Evolutionary conservation across 2,888 invertebrate species (phyloP).

Genomic region (Ochlodes sylvanus): DNA sequence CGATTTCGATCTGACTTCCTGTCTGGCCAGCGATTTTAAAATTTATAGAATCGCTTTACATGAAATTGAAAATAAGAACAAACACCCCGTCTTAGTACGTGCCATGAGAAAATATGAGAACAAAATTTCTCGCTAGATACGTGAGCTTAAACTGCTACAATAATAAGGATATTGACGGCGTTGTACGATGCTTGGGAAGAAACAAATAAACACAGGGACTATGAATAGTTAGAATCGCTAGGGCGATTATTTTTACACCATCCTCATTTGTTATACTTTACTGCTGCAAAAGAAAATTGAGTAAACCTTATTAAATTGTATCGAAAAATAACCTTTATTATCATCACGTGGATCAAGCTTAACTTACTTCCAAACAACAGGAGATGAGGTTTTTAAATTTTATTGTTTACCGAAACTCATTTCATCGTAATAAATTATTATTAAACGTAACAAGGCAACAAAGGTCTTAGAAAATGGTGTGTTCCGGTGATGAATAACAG

Average conservation of each 20-base stretch:
- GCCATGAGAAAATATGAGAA: slow-evolving; percentile 30
- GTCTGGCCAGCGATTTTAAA: slow-evolving; percentile 82
- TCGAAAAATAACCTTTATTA: slow-evolving; percentile 1
- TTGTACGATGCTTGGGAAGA: background rate
- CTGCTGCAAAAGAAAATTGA: background rate
- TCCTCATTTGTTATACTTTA: background rate
- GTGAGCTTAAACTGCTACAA: slow-evolving; percentile 14
- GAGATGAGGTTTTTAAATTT: background rate
- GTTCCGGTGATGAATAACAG: background rate
- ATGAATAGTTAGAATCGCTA: background rate
- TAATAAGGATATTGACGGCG: background rate
- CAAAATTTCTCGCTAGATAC: slow-evolving; percentile 13
- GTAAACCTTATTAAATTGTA: background rate
- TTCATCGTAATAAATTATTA: background rate
- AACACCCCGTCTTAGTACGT: slow-evolving; percentile 44
- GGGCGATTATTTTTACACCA: background rate
- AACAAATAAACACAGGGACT: background rate
- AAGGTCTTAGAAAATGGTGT: background rate
- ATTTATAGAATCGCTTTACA: slow-evolving; percentile 80
- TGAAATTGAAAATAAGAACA: slow-evolving; percentile 77
- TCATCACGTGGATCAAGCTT: background rate
- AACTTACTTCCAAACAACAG: background rate
- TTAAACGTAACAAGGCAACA: background rate
- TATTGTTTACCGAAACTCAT: background rate
- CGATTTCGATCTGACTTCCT: slow-evolving; percentile 84